phyloP scores from a whole-genome alignment of 2,888 invertebrate species.

The Synergus itoensis region DNA sequence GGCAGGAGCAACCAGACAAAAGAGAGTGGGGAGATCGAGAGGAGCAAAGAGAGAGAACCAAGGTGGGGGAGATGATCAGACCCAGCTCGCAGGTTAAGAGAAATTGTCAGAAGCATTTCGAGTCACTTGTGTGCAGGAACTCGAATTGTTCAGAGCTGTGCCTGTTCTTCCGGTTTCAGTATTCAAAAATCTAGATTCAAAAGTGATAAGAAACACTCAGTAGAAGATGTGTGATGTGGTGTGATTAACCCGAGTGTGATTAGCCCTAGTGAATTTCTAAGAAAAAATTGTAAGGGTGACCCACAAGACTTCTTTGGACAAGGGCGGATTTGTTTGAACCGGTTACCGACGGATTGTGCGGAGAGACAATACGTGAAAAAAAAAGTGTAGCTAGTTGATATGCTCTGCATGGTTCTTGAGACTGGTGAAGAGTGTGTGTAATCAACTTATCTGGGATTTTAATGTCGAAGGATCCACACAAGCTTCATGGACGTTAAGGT shows the following conservation, averaged over 20 bases:
- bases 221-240: conserved; percentile 1
- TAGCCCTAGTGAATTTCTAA: background rate
- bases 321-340: conserved; percentile 18
- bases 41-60: conserved; percentile 29
- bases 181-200: background rate
- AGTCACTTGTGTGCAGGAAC: conserved; percentile 70
- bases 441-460: conserved; percentile 37
- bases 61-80: conserved; percentile 52
- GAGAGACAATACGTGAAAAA: conserved; percentile 28
- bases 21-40: conserved; percentile 43
- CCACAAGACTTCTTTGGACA: background rate
- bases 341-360: conserved; percentile 34
- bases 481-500: conserved; percentile 39
- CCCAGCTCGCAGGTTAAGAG: conserved; percentile 46
- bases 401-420: conserved; percentile 18
- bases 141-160: background rate
- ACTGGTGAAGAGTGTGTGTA: conserved; percentile 39
- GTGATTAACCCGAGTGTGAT: conserved; percentile 5
- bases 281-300: background rate
- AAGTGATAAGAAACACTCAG: background rate
- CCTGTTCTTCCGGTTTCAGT: background rate
- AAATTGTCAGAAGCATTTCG: conserved; percentile 66
- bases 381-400: conserved; percentile 30
- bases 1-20: conserved; percentile 40
- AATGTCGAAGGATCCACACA: conserved; percentile 5